Evolutionary conservation across 2,888 invertebrate species (phyloP).

Genomic region (Julus scanicus): DNA sequence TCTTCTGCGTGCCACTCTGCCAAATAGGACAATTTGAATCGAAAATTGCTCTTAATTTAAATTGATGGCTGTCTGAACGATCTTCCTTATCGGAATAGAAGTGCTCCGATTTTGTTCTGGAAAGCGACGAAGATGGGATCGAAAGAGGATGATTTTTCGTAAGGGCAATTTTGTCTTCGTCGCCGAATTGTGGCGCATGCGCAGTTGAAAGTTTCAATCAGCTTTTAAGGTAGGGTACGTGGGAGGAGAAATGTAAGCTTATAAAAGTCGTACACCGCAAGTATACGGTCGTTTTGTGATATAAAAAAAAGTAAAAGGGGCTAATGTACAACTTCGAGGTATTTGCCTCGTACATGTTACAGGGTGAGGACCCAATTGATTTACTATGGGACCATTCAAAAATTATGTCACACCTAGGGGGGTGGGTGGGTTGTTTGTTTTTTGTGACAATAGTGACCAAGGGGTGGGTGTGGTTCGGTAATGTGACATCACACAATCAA

Average conservation of each 20-base stretch:
- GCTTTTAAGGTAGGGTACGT: neutral
- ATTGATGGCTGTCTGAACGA: conserved; percentile 47
- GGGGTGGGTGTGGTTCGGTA: too few relatives aligned
- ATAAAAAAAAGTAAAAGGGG: neutral
- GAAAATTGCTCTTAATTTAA: conserved; percentile 49
- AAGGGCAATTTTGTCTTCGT: neutral
- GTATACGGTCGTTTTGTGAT: neutral
- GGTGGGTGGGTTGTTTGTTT: too few relatives aligned
- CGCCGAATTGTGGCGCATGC: neutral
- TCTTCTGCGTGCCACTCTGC: conserved; percentile 28
- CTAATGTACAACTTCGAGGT: neutral
- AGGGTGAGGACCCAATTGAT: neutral
- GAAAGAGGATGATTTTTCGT: neutral
- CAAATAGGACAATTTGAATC: conserved; percentile 48
- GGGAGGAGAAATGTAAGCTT: conserved; percentile 15
- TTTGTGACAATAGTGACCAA: too few relatives aligned
- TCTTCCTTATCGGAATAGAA: conserved; percentile 4
- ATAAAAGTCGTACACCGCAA: conserved; percentile 42
- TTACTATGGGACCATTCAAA: too few relatives aligned
- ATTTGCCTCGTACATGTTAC: neutral
- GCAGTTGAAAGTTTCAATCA: neutral
- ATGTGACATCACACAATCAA: too few relatives aligned
- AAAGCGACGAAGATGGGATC: neutral
- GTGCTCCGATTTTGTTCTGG: neutral
- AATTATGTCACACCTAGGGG: too few relatives aligned